Conservation (phyloP, 92 coral and sea anemone species). For the Umimayanthus kanabou region DNA sequence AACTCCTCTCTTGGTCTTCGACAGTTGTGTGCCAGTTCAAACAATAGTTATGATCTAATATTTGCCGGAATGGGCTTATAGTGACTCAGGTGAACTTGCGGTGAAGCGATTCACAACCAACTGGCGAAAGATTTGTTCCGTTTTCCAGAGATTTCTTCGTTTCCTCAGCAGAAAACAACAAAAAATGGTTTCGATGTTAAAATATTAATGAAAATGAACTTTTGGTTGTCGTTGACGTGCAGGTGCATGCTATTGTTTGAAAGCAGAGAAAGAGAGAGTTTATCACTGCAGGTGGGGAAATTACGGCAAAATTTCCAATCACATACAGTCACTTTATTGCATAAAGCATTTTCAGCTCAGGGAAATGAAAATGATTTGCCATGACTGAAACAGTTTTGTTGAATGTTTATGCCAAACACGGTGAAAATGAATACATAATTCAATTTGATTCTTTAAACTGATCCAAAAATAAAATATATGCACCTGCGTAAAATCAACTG, state of each 20-base stretch:
- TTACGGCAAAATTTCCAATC: background rate
- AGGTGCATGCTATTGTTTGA: constrained; percentile 6
- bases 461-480: no score
- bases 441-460: no score
- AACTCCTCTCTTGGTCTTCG: background rate
- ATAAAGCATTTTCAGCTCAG: background rate
- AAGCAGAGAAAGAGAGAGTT: background rate
- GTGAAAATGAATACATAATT: no score
- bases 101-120: background rate
- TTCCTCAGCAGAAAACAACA: background rate
- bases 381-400: background rate
- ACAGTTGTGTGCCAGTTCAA: background rate
- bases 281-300: constrained; percentile 10
- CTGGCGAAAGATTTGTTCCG: background rate
- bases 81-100: background rate
- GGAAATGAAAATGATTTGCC: background rate
- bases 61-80: background rate
- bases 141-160: background rate
- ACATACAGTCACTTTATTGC: background rate
- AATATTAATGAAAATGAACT: background rate
- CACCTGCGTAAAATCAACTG: no score
- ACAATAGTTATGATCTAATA: background rate
- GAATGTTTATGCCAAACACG: background rate
- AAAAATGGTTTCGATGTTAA: background rate
- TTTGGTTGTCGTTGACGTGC: background rate